phyloP scores from a whole-genome alignment of 2,888 invertebrate genomes.

The Napeogenes inachia region DNA sequence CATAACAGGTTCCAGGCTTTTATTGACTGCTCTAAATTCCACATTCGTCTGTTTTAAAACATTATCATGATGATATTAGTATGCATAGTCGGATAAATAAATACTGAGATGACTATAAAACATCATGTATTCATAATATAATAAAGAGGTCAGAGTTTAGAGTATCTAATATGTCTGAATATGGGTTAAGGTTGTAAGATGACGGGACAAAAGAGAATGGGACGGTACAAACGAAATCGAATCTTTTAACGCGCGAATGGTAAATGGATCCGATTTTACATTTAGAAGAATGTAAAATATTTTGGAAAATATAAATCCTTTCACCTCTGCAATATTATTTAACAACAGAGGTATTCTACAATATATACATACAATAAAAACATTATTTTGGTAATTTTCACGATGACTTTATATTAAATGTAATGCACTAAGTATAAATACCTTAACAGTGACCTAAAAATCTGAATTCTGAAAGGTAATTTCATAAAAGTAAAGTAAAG shows the following conservation, averaged over 20 bases:
- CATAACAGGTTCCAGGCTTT: no score
- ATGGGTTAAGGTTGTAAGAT: slow-evolving; percentile 33
- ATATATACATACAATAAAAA: no score
- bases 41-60: no score
- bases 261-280: slow-evolving; percentile 36
- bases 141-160: slow-evolving; percentile 26
- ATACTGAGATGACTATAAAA: slow-evolving; percentile 16
- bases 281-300: slow-evolving; percentile 29
- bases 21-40: no score
- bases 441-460: slow-evolving; percentile 36
- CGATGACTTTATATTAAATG: background rate
- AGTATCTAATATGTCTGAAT: slow-evolving; percentile 30
- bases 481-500: slow-evolving; percentile 47
- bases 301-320: slow-evolving; percentile 21
- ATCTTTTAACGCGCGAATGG: slow-evolving; percentile 36
- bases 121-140: slow-evolving; percentile 15
- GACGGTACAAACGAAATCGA: slow-evolving; percentile 34
- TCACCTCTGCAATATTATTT: slow-evolving; percentile 7
- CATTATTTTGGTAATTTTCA: background rate
- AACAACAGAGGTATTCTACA: background rate
- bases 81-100: slow-evolving; percentile 10
- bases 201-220: slow-evolving; percentile 37
- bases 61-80: background rate
- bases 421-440: slow-evolving; percentile 4
- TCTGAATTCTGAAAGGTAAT: slow-evolving; percentile 48